Evolutionary conservation across 1,140 invertebrate genomes (phyloP), one percentile per base, ranked within the genome.

Genomic region (Trichonephila clavipes): DNA sequence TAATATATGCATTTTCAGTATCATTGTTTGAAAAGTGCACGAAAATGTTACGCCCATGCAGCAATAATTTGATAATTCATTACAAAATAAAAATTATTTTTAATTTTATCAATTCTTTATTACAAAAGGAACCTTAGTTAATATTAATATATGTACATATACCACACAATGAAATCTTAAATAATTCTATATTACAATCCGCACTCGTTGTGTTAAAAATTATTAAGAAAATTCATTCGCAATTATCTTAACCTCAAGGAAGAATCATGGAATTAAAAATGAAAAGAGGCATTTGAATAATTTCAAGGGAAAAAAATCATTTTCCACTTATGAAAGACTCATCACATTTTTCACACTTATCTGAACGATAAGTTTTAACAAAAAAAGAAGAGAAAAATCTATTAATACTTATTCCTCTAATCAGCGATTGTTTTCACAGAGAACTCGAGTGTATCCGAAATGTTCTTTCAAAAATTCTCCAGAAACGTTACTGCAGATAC

Each of bases 331-430:
- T 34, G 24, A 89, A 77, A 28, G 51, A 10, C 88, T 66, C 86
- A 44, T 64, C 72, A 77, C 72, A 66, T 64, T 88, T 89, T 89
- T 89, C 88, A 89, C 62, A 77, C 88, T 89, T 89, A 89, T 89
- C 88, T 44, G 21, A 69, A 58, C 88, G 64, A 77, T 77, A 72
- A 69, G 58, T 89, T 89, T 89, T 89, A 89, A 69, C 64, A 89
- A 89, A 34, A 24, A 87, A 87, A 87, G 62, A 87, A 62, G 14
- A 62, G 40, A 58, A 89, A 72, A 24, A 34, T 24, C 51, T 72
- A 72, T 89, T 59, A 69, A 72, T 89, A 51, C 44, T 89, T 77
- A 51, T 89, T 77, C 61, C 88, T 72, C 66, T 58, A 89, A 69
- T 87, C 21, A 87, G 66, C 88, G 58, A 51, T 69, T 89, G 88